A percentile compares a stretch with the other conserved stretches of the same genome.
Evolutionary conservation across 2,797 vertebrate genomes (phyloP).

Genomic region (Hirundo rustica): DNA sequence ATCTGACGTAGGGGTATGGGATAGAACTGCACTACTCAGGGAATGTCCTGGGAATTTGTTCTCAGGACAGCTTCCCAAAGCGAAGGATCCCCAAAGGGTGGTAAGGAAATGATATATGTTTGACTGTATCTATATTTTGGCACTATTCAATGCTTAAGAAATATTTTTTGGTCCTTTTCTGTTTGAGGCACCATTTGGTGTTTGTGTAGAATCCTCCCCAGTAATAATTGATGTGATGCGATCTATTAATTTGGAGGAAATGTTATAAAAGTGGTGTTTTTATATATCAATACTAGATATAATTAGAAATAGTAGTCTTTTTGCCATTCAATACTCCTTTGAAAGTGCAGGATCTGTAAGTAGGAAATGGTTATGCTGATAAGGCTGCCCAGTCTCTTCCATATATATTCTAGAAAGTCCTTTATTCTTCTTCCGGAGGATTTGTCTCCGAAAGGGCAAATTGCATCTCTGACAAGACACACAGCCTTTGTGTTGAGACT

Average conservation of each 20-base stretch:
- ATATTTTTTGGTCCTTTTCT: neutral
- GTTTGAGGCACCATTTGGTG: neutral
- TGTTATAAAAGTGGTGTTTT: neutral
- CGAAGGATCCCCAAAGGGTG: neutral
- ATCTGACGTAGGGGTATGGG: accelerated
- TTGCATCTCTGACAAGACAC: neutral
- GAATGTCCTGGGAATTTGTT: neutral
- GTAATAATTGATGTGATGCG: neutral
- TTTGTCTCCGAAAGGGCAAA: neutral
- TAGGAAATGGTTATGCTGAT: neutral
- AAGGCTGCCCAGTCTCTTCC: neutral
- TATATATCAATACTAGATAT: neutral
- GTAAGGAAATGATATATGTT: neutral
- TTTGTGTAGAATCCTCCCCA: neutral
- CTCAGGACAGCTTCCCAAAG: neutral
- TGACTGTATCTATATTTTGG: neutral
- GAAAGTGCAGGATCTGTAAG: neutral
- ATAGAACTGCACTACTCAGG: neutral
- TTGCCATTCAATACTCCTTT: neutral
- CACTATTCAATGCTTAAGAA: neutral
- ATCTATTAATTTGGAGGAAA: neutral
- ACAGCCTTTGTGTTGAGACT: neutral
- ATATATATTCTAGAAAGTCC: neutral
- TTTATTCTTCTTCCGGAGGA: neutral
- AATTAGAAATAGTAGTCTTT: neutral